Conservation (phyloP, 2,888 invertebrate genomes). For the Drosophila macrospina region DNA sequence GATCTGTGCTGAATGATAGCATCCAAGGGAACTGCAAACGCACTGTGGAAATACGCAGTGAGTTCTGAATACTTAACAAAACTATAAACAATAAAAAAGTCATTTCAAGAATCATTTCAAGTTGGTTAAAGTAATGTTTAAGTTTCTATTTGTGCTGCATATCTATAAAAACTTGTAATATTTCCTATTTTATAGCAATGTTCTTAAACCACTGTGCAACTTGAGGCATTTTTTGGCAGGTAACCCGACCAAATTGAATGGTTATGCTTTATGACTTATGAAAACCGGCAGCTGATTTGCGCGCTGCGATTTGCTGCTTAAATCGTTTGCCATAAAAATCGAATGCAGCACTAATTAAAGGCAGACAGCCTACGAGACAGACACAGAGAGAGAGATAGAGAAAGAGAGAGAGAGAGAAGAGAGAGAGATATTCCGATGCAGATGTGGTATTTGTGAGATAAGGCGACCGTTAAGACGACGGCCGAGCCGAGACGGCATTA, state of each 20-base stretch:
- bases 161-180: not conserved
- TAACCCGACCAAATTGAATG: slow-evolving; percentile 70
- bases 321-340: slow-evolving; percentile 70
- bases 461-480: slow-evolving; percentile 61
- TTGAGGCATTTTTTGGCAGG: slow-evolving; percentile 49
- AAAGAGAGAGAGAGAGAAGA: slow-evolving; percentile 7
- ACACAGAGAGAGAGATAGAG: not conserved
- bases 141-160: not conserved
- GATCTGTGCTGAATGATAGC: slow-evolving; percentile 66
- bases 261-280: slow-evolving; percentile 77
- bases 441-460: slow-evolving; percentile 29
- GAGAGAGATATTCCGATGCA: not conserved
- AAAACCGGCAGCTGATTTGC: slow-evolving; percentile 77
- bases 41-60: slow-evolving; percentile 25
- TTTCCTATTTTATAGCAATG: not conserved
- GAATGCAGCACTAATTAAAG: slow-evolving; percentile 72
- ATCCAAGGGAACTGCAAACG: slow-evolving; percentile 33
- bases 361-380: slow-evolving; percentile 22
- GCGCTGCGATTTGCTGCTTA: slow-evolving; percentile 63
- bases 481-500: slow-evolving; percentile 29
- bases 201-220: slow-evolving; percentile 38
- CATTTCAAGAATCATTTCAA: too few species aligned
- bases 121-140: too few species aligned
- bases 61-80: too few species aligned
- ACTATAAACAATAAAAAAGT: too few species aligned